Conservation (phyloP, 1,140 invertebrate genomes). For the Harlomillsia oculata region DNA sequence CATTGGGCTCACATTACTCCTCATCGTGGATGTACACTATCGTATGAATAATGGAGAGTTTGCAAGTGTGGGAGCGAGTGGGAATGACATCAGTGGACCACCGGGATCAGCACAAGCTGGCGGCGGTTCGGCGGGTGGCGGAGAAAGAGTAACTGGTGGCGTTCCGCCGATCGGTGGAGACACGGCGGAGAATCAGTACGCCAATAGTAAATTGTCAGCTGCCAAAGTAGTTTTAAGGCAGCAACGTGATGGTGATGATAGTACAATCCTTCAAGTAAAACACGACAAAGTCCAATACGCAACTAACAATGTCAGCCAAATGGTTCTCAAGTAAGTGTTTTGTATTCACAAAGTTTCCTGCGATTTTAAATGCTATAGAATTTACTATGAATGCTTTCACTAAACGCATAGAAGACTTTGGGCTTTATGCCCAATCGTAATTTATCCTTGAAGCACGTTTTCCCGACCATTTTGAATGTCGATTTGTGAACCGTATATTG, state of each 20-base stretch:
- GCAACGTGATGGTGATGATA: constrained; percentile 23
- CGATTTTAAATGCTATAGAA: no score
- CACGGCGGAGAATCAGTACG: constrained; percentile 32
- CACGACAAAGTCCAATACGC: constrained; percentile 34
- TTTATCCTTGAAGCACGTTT: no score
- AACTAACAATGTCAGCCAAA: constrained; percentile 30
- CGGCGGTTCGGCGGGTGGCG: neutral
- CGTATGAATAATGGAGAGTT: constrained; percentile 24
- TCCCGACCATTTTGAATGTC: no score
- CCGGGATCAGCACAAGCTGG: constrained; percentile 14
- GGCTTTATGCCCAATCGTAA: no score
- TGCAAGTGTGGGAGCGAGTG: constrained; percentile 9
- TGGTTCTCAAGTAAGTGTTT: constrained; percentile 20
- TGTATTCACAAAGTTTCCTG: no score
- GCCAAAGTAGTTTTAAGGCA: constrained; percentile 14
- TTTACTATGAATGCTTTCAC: no score
- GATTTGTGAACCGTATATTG: no score
- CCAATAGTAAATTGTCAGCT: constrained; percentile 33
- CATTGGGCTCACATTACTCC: constrained; percentile 34
- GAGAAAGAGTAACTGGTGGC: neutral
- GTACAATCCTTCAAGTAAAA: constrained; percentile 24
- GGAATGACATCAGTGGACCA: constrained; percentile 5
- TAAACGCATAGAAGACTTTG: no score
- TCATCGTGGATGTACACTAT: constrained; percentile 34
- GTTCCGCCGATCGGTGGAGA: neutral